Percentiles rank a stretch among this genome's conserved stretches.
These are phyloP conservation scores for Brevimyrus niger DNA, from an alignment of 2,113 vertebrate species.

Conservation along the genomic window DNA sequence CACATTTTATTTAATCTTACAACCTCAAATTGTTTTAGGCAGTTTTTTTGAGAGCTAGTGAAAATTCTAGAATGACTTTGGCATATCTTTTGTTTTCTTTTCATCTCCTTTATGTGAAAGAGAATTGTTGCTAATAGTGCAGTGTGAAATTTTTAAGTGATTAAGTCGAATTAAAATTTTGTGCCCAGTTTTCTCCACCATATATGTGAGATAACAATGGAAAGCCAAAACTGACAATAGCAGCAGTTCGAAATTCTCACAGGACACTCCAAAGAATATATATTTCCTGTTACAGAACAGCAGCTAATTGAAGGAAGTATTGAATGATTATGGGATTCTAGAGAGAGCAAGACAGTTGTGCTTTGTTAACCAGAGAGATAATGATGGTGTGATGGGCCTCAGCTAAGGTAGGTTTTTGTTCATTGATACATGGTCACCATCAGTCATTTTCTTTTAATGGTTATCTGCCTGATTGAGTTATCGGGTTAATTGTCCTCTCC, in stretches of 20 bases:
- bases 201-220: neutral
- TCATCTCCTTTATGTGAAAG: neutral
- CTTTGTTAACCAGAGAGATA: conserved; percentile 3
- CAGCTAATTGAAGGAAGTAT: neutral
- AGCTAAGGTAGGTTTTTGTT: neutral
- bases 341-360: neutral
- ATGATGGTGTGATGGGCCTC: neutral
- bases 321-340: neutral
- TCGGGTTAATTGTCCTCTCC: neutral
- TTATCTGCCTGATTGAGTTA: neutral
- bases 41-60: neutral
- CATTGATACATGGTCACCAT: neutral
- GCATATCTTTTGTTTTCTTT: neutral
- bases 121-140: neutral
- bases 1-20: neutral
- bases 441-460: neutral
- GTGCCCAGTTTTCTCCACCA: neutral
- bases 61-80: neutral
- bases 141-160: neutral
- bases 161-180: neutral
- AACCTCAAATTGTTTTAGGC: neutral
- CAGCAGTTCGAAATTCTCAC: neutral
- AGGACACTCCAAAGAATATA: neutral
- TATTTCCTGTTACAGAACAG: neutral
- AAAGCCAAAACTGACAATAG: neutral